Base-by-base conservation (phyloP, 2,888 invertebrate genomes). In the Sepioteuthis lessoniana region DNA sequence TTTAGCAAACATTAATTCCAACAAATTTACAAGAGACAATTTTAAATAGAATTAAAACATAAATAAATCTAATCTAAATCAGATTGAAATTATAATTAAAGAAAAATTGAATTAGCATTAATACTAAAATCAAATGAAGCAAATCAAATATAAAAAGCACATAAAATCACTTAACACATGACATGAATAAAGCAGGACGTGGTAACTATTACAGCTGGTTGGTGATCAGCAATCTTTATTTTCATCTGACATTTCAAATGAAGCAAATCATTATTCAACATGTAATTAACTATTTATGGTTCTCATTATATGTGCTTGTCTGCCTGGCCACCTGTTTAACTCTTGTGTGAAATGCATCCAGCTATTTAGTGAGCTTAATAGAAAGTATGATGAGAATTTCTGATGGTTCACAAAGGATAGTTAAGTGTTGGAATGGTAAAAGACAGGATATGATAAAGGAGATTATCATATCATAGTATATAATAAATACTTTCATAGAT, bases 221-320 rank as follows among this genome's bases (percentile, higher is more conserved):
- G n/a, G n/a, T n/a, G n/a, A 76, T n/a, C 16, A 16, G 35, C 10
- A n/a, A 76, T 76, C n/a, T 76, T 76, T 76, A 76, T 76, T 76
- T 76, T 76, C 76, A n/a, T 35, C 76, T 76, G 76, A 76, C 76
- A 76, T 76, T 76, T 76, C n/a, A 76, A 76, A n/a, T 76, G 76
- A 76, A n/a, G n/a, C n/a, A 16, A n/a, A 76, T 76, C n/a, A 76
- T 76, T 76, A 76, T 76, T 76, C 76, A 35, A 76, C n/a, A 25
- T 76, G n/a, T 76, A 76, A 76, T 76, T 76, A 76, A 76, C n/a
- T 76, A 76, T 35, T 76, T 35, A 76, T 35, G n/a, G 76, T 76
- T 76, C n/a, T 76, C 76, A 76, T 76, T 76, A 13, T 25, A n/a
- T 10, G 25, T 55, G 76, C 76, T 76, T 25, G 25, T 21, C 76